phyloP scores from a whole-genome alignment of 2,113 vertebrate genomes.

The Gymnobelideus leadbeateri region DNA sequence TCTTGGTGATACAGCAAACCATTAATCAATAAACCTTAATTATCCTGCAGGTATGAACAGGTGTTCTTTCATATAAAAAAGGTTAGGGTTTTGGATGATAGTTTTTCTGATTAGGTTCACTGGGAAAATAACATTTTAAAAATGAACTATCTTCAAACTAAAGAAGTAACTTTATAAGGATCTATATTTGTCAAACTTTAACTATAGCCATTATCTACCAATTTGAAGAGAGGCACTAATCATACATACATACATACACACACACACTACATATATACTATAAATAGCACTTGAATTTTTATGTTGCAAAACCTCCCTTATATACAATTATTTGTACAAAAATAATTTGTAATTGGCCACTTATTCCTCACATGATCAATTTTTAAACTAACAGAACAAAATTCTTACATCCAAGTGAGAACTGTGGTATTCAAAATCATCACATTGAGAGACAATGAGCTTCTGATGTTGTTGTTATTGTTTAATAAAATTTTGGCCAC shows the following conservation, averaged over 20 bases:
- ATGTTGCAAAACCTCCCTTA: not conserved
- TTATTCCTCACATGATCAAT: not conserved
- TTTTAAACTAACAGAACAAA: not conserved
- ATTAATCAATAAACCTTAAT: not conserved
- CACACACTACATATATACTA: not conserved
- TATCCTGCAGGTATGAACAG: not conserved
- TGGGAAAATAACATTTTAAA: not conserved
- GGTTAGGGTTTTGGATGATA: conserved; percentile 6
- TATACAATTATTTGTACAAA: not conserved
- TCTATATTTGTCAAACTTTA: conserved; percentile 62
- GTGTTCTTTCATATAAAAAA: not conserved
- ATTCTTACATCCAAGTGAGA: not conserved
- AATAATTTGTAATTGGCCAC: not conserved
- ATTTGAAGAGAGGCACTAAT: not conserved
- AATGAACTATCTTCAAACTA: not conserved
- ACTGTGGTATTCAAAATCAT: not conserved
- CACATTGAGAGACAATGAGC: not conserved
- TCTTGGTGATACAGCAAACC: not conserved
- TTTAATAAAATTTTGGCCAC: not conserved
- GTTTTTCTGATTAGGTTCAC: conserved; percentile 39
- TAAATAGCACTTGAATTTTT: not conserved
- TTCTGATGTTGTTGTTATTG: not conserved
- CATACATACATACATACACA: not conserved
- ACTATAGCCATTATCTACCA: not conserved
- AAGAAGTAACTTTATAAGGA: conserved; percentile 9